Evolutionary conservation across 2,797 vertebrate species (phyloP).

Genomic region (Gallirallus australis): DNA sequence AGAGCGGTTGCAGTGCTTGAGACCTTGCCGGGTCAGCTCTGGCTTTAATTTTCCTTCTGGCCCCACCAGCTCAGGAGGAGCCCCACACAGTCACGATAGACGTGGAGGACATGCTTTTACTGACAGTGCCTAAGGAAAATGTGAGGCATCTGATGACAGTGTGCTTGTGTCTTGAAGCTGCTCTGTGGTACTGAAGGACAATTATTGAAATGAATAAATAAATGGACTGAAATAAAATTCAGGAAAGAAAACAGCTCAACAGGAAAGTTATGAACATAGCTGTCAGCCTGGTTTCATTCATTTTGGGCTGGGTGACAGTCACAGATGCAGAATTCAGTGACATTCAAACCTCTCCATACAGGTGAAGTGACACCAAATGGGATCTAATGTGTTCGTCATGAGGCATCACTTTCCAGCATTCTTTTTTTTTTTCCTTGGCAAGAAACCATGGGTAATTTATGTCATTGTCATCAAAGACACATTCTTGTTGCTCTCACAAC

Average conservation of each 20-base stretch:
- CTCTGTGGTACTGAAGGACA: background rate
- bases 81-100: background rate
- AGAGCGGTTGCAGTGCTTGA: background rate
- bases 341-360: conserved; percentile 40
- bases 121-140: background rate
- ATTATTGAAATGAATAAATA: background rate
- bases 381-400: conserved; percentile 49
- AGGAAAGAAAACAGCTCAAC: background rate
- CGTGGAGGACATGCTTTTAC: background rate
- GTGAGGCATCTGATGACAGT: background rate
- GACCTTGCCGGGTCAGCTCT: background rate
- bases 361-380: conserved; percentile 11
- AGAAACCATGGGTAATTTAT: conserved; percentile 20
- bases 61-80: background rate
- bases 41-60: background rate
- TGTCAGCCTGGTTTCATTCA: background rate
- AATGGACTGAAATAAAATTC: background rate
- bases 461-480: conserved; percentile 26
- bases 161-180: background rate
- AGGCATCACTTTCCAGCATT: background rate
- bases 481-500: conserved; percentile 15
- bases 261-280: background rate
- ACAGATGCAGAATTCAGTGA: background rate
- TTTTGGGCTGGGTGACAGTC: background rate
- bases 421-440: background rate